These are phyloP conservation scores for Stenichneumon culpator DNA, from an alignment of 2,888 invertebrate genomes.

Conservation along the genomic window DNA sequence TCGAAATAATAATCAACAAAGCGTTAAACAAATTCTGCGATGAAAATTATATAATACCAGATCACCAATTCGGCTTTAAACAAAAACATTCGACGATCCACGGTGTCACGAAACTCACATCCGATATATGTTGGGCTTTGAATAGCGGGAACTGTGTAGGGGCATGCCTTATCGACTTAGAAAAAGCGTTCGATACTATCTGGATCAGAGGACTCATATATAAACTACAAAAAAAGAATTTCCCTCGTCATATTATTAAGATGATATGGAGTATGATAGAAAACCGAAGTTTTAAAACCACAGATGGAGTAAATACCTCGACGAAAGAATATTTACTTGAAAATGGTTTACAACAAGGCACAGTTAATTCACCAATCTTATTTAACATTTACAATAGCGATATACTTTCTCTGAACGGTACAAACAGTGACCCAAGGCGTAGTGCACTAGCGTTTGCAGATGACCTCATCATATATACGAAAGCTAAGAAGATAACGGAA, in stretches of 20 bases:
- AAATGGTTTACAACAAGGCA: conserved; percentile 61
- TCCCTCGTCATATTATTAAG: conserved; percentile 42
- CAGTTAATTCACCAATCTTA: too few relatives aligned
- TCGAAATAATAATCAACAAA: conserved; percentile 25
- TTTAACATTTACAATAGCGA: conserved; percentile 56
- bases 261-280: conserved; percentile 55
- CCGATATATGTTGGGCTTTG: conserved; percentile 32
- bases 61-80: conserved; percentile 18
- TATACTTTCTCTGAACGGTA: conserved; percentile 13
- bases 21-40: neutral
- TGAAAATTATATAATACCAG: conserved; percentile 9
- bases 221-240: conserved; percentile 31
- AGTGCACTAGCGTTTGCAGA: conserved; percentile 64
- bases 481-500: conserved; percentile 19
- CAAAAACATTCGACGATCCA: conserved; percentile 46
- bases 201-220: conserved; percentile 50
- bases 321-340: conserved; percentile 10
- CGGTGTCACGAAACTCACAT: conserved; percentile 51
- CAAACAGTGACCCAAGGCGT: conserved; percentile 28
- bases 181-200: conserved; percentile 43
- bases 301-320: neutral
- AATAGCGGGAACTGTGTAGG: conserved; percentile 32
- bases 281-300: neutral
- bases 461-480: conserved; percentile 57
- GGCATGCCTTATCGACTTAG: conserved; percentile 29